phyloP scores from a whole-genome alignment of 2,797 vertebrate genomes.

The Notolepis coatsorum region DNA sequence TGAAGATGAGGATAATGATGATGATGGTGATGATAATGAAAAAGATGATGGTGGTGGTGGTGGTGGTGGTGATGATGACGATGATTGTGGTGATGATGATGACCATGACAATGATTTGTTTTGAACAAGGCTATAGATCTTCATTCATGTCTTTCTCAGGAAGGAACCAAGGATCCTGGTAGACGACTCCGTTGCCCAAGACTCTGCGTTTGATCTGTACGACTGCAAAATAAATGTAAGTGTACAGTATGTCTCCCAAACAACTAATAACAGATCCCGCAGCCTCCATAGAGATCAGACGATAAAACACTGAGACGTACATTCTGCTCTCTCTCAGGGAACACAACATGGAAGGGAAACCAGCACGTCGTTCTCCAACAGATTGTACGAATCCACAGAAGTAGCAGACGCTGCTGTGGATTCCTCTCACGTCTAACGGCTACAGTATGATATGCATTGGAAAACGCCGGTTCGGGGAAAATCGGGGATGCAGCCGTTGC shows the following conservation, averaged over 20 bases:
- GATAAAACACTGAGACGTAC: neutral
- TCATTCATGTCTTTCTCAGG: constrained; percentile 33
- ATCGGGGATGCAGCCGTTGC: too few relatives aligned
- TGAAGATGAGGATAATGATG: neutral
- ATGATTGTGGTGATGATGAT: neutral
- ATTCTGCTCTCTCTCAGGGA: constrained; percentile 42
- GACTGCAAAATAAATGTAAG: constrained; percentile 56
- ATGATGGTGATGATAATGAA: neutral
- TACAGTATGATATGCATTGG: too few relatives aligned
- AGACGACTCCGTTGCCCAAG: constrained; percentile 12
- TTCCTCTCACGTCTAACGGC: constrained; percentile 47
- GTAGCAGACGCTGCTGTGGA: fast-evolving
- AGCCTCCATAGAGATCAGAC: neutral
- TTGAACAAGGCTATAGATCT: neutral
- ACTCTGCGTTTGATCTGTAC: constrained; percentile 32
- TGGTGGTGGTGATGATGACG: neutral
- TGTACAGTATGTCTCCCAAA: neutral
- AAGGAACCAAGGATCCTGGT: constrained; percentile 5
- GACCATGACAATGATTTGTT: neutral
- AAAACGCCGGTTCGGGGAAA: too few relatives aligned
- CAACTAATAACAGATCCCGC: neutral
- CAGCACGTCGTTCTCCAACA: constrained; percentile 55
- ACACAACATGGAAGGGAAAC: constrained; percentile 17
- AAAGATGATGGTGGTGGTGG: neutral
- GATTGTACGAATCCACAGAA: constrained; percentile 29